These are phyloP conservation scores for Champsocephalus esox DNA, from an alignment of 2,797 vertebrate species.

Conservation along the genomic window DNA sequence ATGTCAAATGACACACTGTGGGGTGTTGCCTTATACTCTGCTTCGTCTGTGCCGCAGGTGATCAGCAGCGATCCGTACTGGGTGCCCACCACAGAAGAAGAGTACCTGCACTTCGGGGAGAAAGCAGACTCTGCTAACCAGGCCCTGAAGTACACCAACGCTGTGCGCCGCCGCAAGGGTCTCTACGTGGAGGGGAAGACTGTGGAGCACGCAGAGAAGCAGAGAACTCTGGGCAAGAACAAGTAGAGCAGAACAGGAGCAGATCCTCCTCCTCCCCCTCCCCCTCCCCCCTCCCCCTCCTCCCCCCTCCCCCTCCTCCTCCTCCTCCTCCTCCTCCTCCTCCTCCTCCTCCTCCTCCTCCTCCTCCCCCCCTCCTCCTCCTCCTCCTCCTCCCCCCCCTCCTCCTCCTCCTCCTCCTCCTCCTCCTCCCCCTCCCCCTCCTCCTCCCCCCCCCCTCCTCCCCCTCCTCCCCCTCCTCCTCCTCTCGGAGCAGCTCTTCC, in stretches of 20 bases:
- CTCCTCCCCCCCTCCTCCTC: no score
- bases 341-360: no score
- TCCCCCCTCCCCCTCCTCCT: no score
- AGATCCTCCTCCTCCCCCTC: neutral
- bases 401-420: no score
- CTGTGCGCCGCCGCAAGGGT: conserved; percentile 93
- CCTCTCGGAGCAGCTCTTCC: neutral
- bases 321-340: no score
- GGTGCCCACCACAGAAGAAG: conserved; percentile 98
- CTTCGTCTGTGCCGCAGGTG: conserved; percentile 79
- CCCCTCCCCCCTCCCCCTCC: no score
- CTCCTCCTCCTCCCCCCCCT: no score
- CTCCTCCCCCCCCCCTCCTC: no score
- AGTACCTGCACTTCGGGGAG: conserved; percentile 97
- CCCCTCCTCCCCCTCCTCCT: no score
- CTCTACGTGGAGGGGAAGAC: conserved; percentile 96
- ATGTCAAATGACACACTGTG: no score
- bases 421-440: no score
- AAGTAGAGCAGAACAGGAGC: conserved; percentile 81
- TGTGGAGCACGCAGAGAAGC: conserved; percentile 95
- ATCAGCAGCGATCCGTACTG: conserved; percentile 94
- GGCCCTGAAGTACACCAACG: conserved; percentile 95
- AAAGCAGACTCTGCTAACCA: conserved; percentile 95
- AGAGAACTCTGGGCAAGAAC: conserved; percentile 94
- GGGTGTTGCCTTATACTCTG: neutral